Conservation (phyloP, 2,888 invertebrate genomes). For the Eilema caniola region DNA sequence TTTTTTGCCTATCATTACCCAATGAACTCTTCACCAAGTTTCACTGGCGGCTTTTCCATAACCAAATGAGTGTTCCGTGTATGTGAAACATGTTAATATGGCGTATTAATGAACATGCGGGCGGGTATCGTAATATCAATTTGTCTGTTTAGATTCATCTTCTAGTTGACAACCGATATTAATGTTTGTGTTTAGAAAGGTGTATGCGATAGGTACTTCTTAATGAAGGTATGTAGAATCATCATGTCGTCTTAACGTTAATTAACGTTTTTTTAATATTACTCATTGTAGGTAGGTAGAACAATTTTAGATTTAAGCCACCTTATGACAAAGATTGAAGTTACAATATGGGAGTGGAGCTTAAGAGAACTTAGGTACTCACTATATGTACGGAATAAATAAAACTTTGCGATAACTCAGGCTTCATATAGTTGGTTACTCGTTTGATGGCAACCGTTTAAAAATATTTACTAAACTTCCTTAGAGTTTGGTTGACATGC, state of each 20-base stretch:
- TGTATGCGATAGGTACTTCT: not conserved
- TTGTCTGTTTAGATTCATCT: constrained; percentile 34
- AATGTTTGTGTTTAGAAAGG: constrained; percentile 14
- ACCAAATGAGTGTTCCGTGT: constrained; percentile 24
- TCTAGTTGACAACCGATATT: constrained; percentile 9
- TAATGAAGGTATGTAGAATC: not conserved
- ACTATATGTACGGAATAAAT: too few relatives aligned
- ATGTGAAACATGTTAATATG: constrained; percentile 9
- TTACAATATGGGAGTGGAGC: too few relatives aligned
- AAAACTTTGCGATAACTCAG: too few relatives aligned
- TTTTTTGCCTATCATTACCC: constrained; percentile 33
- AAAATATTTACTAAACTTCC: too few relatives aligned
- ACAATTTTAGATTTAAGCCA: too few relatives aligned
- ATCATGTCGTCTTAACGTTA: not conserved
- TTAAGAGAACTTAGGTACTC: too few relatives aligned
- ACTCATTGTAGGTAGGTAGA: too few relatives aligned
- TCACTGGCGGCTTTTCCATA: constrained; percentile 22
- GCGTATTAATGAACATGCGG: constrained; percentile 22
- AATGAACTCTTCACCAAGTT: constrained; percentile 32
- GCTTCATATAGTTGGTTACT: too few relatives aligned
- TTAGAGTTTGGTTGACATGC: too few relatives aligned
- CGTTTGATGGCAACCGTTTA: too few relatives aligned
- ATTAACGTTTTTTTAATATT: not conserved
- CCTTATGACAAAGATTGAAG: too few relatives aligned
- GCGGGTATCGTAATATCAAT: constrained; percentile 1